A percentile compares a stretch with the other conserved stretches of the same genome.
Evolutionary conservation across 92 coral and sea anemone species (phyloP).

Genomic region (Actinernus sp.): DNA sequence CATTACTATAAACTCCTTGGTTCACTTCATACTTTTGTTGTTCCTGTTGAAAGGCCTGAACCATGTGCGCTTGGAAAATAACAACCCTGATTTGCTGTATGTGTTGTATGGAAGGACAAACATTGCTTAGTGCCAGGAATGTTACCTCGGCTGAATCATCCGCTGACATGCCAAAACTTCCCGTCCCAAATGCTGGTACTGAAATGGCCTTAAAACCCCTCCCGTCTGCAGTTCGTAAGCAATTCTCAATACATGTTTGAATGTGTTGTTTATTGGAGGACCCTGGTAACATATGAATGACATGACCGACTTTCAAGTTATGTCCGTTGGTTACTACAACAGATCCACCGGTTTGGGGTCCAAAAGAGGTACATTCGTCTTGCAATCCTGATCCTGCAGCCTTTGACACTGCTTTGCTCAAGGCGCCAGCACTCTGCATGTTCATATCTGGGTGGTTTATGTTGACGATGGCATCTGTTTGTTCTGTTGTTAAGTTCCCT

Average conservation of each 20-base stretch:
- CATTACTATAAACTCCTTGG: not conserved
- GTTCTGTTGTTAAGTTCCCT: conserved; percentile 38
- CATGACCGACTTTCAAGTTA: conserved; percentile 18
- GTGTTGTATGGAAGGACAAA: conserved; percentile 12
- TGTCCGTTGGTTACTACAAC: conserved; percentile 67
- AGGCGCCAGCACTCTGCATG: conserved; percentile 55
- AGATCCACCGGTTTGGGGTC: conserved; percentile 58
- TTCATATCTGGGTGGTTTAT: conserved; percentile 63
- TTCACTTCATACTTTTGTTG: not conserved
- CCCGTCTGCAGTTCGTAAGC: conserved; percentile 47
- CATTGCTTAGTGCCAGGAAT: conserved; percentile 50
- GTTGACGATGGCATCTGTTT: conserved; percentile 71
- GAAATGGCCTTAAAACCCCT: conserved; percentile 49
- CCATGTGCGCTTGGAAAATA: conserved; percentile 50
- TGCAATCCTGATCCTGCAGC: conserved; percentile 41
- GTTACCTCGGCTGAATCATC: conserved; percentile 51
- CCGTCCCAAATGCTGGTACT: conserved; percentile 76
- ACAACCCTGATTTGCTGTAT: conserved; percentile 62
- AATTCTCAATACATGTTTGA: conserved; percentile 45
- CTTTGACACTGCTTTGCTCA: conserved; percentile 63
- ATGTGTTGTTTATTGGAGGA: conserved; percentile 12
- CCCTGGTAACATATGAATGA: conserved; percentile 52
- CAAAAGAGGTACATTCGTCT: conserved; percentile 34
- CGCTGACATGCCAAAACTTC: conserved; percentile 35
- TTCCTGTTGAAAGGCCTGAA: conserved; percentile 54